Evolutionary conservation across 92 coral and sea anemone species (phyloP).

Genomic region (Paragorgia papillata): DNA sequence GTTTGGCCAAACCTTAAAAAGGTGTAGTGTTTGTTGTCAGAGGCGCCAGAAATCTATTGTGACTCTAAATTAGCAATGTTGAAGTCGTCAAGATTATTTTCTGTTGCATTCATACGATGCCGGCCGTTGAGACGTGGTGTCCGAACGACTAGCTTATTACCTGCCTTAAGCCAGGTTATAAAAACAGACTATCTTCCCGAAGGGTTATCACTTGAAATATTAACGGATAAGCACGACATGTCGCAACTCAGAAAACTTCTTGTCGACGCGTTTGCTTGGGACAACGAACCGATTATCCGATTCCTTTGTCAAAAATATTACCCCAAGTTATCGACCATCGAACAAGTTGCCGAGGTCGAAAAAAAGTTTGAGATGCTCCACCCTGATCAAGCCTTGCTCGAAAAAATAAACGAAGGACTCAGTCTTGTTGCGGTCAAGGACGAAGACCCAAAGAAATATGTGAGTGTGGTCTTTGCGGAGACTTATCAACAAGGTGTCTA

Average conservation of each 20-base stretch:
- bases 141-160: background rate
- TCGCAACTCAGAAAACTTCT: conserved; percentile 6
- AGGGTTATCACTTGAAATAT: background rate
- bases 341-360: background rate
- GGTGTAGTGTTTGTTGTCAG: too few relatives aligned
- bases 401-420: background rate
- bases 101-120: too few relatives aligned
- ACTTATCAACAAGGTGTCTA: background rate
- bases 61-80: too few relatives aligned
- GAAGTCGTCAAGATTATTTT: too few relatives aligned
- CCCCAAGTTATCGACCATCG: background rate
- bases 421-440: conserved; percentile 5
- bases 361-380: background rate
- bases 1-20: too few relatives aligned
- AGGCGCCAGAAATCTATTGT: too few relatives aligned
- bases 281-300: conserved; percentile 5
- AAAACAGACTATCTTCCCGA: background rate
- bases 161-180: background rate
- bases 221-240: background rate
- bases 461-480: background rate
- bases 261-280: conserved; percentile 8
- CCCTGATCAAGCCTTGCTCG: background rate
- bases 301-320: background rate
- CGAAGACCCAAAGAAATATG: background rate
- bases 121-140: too few relatives aligned